Base-by-base conservation (phyloP, 1,140 invertebrate genomes). In the Oncopeltus fasciatus region DNA sequence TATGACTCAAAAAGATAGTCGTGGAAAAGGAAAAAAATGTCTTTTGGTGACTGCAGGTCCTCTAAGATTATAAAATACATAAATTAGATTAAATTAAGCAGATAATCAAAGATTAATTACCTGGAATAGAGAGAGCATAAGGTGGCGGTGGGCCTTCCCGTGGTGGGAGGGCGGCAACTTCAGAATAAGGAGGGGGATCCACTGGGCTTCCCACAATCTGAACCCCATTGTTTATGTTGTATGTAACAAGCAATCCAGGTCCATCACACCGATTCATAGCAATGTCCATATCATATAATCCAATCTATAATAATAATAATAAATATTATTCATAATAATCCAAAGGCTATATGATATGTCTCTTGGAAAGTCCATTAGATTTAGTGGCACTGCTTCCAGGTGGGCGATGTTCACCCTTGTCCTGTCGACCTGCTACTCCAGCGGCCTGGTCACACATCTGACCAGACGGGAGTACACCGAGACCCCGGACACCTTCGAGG, bases 101-200 rank as follows among this genome's bases (percentile, higher is more conserved):
- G n/a, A n/a, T n/a, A 8, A 53, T 26, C 14, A 24, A 24, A 27
- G 26, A 26, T 26, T 24, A 53, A 18, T 53, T 24, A 53, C 49
- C 21, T 18, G 24, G 12, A 24, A 24, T 21, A 21, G 49, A 53
- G 1, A 53, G 18, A 16, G 49, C 26, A 14, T 81, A 81, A 16
- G 78, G 76, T 0, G 80, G 80, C 1, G 80, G 80, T 0, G 80
- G 79, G 2, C 78, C 78, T 60, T 80, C 79, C 21, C 69, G 49
- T 0, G 73, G 72, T 24, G 74, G 74, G 47, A 74, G 70, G 9
- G 74, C 67, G 66, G 78, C 72, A 0, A 78, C 74, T 65, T 81
- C 78, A 21, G 72, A 76, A 66, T 82, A 82, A 0, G 80, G 78
- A 0, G 80, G 80, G 1, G 80, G 80, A 60, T 75, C 71, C 1